Base-by-base conservation (phyloP, 2,888 invertebrate genomes). In the Biston stratarius region DNA sequence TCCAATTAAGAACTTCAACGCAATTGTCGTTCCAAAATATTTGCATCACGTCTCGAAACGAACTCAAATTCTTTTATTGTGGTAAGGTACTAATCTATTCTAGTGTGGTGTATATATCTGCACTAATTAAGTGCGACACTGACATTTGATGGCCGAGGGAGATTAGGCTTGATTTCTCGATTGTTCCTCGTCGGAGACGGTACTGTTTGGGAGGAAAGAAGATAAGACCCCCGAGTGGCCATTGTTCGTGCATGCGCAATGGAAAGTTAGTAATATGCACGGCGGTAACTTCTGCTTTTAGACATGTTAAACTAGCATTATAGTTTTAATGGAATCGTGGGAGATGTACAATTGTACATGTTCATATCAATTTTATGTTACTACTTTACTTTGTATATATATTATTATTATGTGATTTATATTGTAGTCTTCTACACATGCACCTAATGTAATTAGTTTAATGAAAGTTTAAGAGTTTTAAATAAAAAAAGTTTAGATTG, bases 71-170 rank as follows among this genome's bases (percentile, higher is more conserved):
- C 38, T 42, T 51, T 60, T 40, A 64, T 33, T 64, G 59, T 14
- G 67, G 60, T 38, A 68, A 49, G 36, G 67, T 68, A 15, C 55
- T 42, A 8, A 34, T 52, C 12, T 15, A 42, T 60, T 63, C 11
- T 12, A 34, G 42, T 38, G 49, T 11, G 15, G 42, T 38, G 49
- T 10, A 64, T 67, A 64, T 67, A 66, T 72, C 52, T 68, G 67
- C 63, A 64, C 70, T 88, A 89, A 90, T 88, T 88, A 89, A 78
- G 74, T 71, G 74, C 81, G 83, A 83, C 87, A 87, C 85, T 86
- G 87, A 83, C 81, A 82, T 80, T 83, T 78, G 91, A 92, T 92
- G 91, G 84, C 86, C 87, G 80, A 86, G 76, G 78, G 77, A 86
- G 91, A 92, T 91, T 86, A 7, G 14, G 42, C 59, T 70, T 66